Percentiles rank a stretch among this genome's conserved stretches.
phyloP scores from a whole-genome alignment of 2,888 invertebrate genomes.

The Agrotis ipsilon region DNA sequence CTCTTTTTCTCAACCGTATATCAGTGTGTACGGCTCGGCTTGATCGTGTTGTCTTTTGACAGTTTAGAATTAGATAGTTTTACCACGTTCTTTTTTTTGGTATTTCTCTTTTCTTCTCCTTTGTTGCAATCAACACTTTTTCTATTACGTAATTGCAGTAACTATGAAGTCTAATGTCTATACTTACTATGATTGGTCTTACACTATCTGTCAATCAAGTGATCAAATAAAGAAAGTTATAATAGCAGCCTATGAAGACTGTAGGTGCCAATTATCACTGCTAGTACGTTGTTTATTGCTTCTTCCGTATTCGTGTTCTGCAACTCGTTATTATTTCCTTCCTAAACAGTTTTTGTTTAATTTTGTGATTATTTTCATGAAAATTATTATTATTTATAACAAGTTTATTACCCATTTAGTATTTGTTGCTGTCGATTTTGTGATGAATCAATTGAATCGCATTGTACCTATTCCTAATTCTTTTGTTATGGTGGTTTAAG shows the following conservation, averaged over 20 bases:
- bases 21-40: too few species aligned
- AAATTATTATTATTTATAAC: constrained; percentile 13
- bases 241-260: constrained; percentile 1
- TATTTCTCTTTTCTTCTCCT: too few species aligned
- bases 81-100: too few species aligned
- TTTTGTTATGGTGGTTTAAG: constrained; percentile 11
- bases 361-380: not conserved
- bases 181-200: constrained; percentile 1
- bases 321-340: constrained; percentile 23
- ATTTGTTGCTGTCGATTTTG: constrained; percentile 8
- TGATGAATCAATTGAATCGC: not conserved
- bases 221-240: constrained; percentile 29
- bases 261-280: constrained; percentile 33
- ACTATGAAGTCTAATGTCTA: not conserved
- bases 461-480: not conserved
- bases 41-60: too few species aligned
- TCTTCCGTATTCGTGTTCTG: constrained; percentile 26
- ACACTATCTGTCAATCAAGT: not conserved
- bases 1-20: too few species aligned
- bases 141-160: not conserved
- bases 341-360: constrained; percentile 7
- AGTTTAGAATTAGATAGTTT: too few species aligned
- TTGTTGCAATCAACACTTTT: not conserved
- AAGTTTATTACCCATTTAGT: constrained; percentile 2
- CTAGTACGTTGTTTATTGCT: constrained; percentile 10